Percentiles rank a stretch among this genome's conserved stretches.
phyloP scores from a whole-genome alignment of 1,140 invertebrate species.

The Rhagoletis pomonella region DNA sequence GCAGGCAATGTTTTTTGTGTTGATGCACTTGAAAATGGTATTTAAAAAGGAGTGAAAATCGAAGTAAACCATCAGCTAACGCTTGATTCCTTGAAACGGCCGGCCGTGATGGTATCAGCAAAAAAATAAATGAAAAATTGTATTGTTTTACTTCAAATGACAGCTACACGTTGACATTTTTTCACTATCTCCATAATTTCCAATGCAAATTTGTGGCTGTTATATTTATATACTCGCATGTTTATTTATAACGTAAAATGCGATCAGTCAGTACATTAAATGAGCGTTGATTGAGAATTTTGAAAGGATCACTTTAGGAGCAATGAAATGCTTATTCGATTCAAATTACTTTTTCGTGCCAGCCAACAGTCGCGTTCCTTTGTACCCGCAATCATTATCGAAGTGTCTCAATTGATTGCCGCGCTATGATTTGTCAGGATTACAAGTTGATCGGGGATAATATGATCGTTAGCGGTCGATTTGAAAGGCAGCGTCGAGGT shows the following conservation, averaged over 20 bases:
- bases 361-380: background rate
- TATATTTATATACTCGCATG: background rate
- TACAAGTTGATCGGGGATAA: conserved; percentile 41
- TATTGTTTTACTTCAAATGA: background rate
- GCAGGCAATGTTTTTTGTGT: conserved; percentile 6
- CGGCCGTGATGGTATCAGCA: background rate
- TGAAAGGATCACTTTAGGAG: background rate
- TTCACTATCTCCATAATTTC: background rate
- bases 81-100: conserved; percentile 51
- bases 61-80: background rate
- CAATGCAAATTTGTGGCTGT: background rate
- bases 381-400: background rate
- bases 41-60: conserved; percentile 34
- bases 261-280: background rate
- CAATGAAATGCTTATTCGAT: background rate
- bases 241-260: background rate
- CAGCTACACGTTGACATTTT: background rate
- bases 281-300: background rate
- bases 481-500: background rate
- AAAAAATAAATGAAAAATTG: background rate
- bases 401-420: conserved; percentile 40
- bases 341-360: conserved; percentile 3
- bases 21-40: background rate
- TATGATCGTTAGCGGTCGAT: conserved; percentile 5
- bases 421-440: background rate